Evolutionary conservation across 2,113 vertebrate species (phyloP), one percentile per base, ranked within the genome.

Genomic region (Percina caprodes): DNA sequence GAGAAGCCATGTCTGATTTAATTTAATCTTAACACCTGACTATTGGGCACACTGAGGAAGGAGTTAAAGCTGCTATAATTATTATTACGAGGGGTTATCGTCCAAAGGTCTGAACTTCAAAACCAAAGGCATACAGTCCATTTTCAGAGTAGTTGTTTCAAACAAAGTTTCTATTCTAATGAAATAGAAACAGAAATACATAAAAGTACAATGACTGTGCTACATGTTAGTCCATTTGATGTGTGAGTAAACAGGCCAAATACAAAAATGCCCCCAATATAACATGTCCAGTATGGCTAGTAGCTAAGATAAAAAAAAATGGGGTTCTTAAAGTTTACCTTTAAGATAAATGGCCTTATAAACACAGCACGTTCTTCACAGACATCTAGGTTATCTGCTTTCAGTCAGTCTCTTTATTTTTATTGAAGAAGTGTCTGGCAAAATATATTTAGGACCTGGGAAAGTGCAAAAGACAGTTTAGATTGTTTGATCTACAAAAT

Each of bases 61-160:
- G 14, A 48, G 45, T 54, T 52, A 54, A 24, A 42, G 6, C 9
- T 39, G 21, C 30, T 49, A 16, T 52, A 49, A 30, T 68, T 18
- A 51, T 13, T 68, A 21, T 35, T 60, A 63, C 45, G 2, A 23
- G 3, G 12, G 68, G 6, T 35, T 59, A 48, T 66, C 24, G 61
- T 39, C 35, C 12, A 8, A 45, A 35, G 21, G 35, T 58, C 24
- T 59, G 23, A 59, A 8, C 26, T 48, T 82, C 26, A 69, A 26
- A 56, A 15, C 14, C 14, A 63, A 69, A 35, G 14, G 49, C 11
- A 2, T 56, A 2, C 39, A 18, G 26, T 67, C 60, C 46, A 51
- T 72, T 78, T 78, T 79, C 56, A 73, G 3, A 71, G 58, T 15
- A 65, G 33, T 66, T 55, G 56, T 55, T 69, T 60, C 48, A 70